phyloP scores from a whole-genome alignment of 2,888 invertebrate genomes.

The Asteroscopus sphinx region DNA sequence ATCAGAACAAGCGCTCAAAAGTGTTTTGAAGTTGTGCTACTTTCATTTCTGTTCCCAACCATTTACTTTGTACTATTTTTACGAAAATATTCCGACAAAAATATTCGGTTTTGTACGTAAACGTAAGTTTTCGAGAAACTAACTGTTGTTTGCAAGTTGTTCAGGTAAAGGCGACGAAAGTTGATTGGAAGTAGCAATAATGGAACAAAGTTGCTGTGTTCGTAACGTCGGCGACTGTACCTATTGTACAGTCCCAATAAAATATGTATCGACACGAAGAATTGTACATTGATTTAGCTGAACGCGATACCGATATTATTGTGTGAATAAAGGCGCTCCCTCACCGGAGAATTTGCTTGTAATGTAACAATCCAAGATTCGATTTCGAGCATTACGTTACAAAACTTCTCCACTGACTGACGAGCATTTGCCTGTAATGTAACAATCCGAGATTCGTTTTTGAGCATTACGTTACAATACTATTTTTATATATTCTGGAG shows the following conservation, averaged over 20 bases:
- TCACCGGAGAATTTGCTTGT: no score
- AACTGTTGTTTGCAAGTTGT: conserved; percentile 52
- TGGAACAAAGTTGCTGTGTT: conserved; percentile 34
- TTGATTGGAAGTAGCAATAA: conserved; percentile 55
- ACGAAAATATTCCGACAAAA: conserved; percentile 40
- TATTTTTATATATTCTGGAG: no score
- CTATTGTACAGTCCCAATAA: conserved; percentile 9
- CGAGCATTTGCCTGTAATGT: no score
- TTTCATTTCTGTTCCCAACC: conserved; percentile 46
- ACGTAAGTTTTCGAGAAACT: conserved; percentile 43
- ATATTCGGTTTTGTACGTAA: conserved; percentile 39
- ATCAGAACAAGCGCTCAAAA: conserved; percentile 46
- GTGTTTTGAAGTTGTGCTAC: conserved; percentile 42
- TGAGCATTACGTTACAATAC: no score
- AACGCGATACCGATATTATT: not conserved
- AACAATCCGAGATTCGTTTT: no score
- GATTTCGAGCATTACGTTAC: no score
- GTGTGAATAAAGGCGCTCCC: no score
- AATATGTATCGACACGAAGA: conserved; percentile 15
- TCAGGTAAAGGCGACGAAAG: conserved; percentile 41
- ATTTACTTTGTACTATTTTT: conserved; percentile 48
- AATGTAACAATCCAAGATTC: no score
- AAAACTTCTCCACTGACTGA: no score
- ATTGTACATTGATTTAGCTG: conserved; percentile 7
- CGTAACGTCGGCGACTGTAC: conserved; percentile 10